These are phyloP conservation scores for Noctilio leporinus DNA, from an alignment of 2,113 vertebrate genomes.

Conservation along the genomic window DNA sequence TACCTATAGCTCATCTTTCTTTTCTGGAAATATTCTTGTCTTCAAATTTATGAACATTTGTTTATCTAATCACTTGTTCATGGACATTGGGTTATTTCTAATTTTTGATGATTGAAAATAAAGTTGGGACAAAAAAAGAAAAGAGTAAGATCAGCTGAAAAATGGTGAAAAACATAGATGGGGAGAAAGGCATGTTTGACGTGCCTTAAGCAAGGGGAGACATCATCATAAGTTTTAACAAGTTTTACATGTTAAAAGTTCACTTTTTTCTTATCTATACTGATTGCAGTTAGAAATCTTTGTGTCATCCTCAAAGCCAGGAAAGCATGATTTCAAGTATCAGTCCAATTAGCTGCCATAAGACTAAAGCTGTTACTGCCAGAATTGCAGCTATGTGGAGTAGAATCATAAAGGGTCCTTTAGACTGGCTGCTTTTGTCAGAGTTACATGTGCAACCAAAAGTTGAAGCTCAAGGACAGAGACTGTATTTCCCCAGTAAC, in stretches of 20 bases:
- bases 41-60: too few species aligned
- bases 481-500: not conserved
- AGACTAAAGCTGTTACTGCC: not conserved
- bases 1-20: too few species aligned
- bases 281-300: not conserved
- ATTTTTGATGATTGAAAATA: too few species aligned
- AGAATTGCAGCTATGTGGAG: not conserved
- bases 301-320: not conserved
- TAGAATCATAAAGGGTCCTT: not conserved
- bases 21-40: too few species aligned
- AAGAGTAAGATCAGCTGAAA: not conserved
- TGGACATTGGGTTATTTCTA: too few species aligned
- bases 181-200: not conserved
- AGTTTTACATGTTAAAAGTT: not conserved
- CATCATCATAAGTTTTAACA: too few species aligned
- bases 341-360: not conserved
- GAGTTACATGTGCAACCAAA: too few species aligned
- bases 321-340: not conserved
- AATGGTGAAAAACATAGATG: not conserved
- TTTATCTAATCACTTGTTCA: too few species aligned
- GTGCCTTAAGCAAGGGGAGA: not conserved
- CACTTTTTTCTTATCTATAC: not conserved
- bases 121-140: too few species aligned
- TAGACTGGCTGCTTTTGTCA: not conserved
- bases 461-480: not conserved